phyloP scores from a whole-genome alignment of 2,113 vertebrate species.

The Fukomys damarensis region DNA sequence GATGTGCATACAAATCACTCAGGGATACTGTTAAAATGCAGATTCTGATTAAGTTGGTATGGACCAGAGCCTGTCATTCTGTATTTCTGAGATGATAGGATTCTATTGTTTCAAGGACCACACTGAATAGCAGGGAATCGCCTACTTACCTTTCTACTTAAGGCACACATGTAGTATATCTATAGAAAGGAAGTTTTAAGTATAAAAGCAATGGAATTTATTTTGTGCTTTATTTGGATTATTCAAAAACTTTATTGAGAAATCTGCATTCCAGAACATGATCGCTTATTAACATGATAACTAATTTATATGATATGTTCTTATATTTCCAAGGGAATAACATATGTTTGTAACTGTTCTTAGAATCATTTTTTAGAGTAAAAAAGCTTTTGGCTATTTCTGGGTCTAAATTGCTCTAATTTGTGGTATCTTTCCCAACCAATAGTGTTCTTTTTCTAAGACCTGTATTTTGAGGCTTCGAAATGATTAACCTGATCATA shows the following conservation, averaged over 20 bases:
- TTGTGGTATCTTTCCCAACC: background rate
- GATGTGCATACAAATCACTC: background rate
- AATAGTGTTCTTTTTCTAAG: background rate
- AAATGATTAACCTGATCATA: slow-evolving; percentile 23
- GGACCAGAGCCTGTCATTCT: background rate
- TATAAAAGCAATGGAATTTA: background rate
- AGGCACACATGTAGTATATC: background rate
- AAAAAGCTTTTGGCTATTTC: background rate
- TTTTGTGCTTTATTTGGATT: slow-evolving; percentile 1
- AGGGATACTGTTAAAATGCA: background rate
- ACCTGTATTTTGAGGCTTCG: slow-evolving; percentile 19
- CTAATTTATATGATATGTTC: background rate
- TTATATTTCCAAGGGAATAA: background rate
- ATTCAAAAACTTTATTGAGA: background rate
- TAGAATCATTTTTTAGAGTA: background rate
- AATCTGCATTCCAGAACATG: background rate
- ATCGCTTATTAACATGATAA: background rate
- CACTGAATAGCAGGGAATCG: background rate
- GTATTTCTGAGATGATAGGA: background rate
- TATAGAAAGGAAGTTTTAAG: background rate
- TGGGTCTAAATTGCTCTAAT: background rate
- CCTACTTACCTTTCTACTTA: background rate
- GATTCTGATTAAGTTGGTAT: background rate
- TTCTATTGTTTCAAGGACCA: background rate
- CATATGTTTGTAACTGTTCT: background rate